Percentiles rank a stretch among this genome's conserved stretches.
Evolutionary conservation across 2,113 vertebrate genomes (phyloP).

Genomic region (Pseudopodoces humilis): DNA sequence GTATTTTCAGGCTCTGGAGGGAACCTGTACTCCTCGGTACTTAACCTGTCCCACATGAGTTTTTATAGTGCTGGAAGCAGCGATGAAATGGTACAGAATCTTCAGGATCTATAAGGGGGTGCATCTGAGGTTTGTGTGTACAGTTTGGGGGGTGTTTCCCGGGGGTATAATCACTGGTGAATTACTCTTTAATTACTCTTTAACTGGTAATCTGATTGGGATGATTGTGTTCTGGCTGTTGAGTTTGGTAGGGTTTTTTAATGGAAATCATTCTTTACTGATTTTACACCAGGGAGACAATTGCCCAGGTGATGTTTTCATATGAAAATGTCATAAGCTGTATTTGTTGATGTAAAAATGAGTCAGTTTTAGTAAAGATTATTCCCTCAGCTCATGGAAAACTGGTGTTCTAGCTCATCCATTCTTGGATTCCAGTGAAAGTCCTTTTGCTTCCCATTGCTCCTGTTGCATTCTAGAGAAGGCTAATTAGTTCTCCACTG

Average conservation of each 20-base stretch:
- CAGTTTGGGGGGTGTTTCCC: neutral
- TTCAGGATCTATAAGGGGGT: neutral
- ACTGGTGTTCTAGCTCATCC: neutral
- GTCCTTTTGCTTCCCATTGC: slow-evolving; percentile 50
- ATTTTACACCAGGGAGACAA: neutral
- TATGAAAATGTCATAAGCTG: neutral
- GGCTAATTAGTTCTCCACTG: slow-evolving; percentile 70
- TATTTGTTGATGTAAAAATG: neutral
- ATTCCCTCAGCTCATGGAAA: neutral
- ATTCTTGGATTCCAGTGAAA: slow-evolving; percentile 3
- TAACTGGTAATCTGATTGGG: neutral
- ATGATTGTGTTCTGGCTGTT: neutral
- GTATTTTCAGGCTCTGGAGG: neutral
- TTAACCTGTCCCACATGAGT: neutral
- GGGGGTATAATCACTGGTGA: neutral
- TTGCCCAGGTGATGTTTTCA: neutral
- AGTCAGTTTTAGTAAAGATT: neutral
- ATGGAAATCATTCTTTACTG: neutral
- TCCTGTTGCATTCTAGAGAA: slow-evolving; percentile 68
- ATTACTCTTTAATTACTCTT: neutral
- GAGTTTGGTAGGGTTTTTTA: neutral
- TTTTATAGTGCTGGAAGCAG: neutral
- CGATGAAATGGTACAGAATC: neutral
- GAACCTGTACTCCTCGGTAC: neutral
- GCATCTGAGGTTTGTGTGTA: neutral